Conservation (phyloP, 2,888 invertebrate genomes). For the Drosophila infuscata region DNA sequence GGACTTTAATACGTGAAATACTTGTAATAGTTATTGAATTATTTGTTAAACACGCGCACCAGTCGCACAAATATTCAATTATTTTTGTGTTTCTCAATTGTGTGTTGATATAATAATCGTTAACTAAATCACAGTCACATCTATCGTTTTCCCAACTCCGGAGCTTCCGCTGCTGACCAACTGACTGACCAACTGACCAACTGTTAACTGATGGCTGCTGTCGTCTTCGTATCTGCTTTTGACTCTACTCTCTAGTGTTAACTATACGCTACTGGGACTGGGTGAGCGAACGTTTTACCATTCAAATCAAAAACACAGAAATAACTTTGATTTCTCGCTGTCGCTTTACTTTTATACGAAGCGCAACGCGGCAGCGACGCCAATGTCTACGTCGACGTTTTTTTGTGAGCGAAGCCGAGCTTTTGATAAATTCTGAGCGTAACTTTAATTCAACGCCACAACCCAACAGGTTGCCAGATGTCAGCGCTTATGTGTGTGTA, state of each 20-base stretch:
- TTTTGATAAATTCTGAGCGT: constrained; percentile 74
- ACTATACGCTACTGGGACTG: constrained; percentile 69
- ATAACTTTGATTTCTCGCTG: constrained; percentile 84
- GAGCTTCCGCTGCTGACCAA: constrained; percentile 41
- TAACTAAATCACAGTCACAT: constrained; percentile 46
- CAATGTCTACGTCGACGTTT: constrained; percentile 33
- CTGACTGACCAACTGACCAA: constrained; percentile 52
- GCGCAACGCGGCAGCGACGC: constrained; percentile 38
- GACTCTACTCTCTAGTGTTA: constrained; percentile 34
- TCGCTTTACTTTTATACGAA: constrained; percentile 85
- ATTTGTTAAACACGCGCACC: constrained; percentile 40
- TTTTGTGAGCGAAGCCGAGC: constrained; percentile 66
- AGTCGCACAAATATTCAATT: constrained; percentile 27
- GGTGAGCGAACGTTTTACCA: constrained; percentile 77
- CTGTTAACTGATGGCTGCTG: constrained; percentile 43
- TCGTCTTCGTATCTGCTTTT: constrained; percentile 19
- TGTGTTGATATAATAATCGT: constrained; percentile 18
- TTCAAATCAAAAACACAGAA: constrained; percentile 85
- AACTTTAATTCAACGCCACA: constrained; percentile 49
- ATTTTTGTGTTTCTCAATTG: constrained; percentile 17
- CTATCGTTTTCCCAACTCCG: constrained; percentile 32
- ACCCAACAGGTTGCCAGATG: constrained; percentile 64
- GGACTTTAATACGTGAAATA: constrained; percentile 33
- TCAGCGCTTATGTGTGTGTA: constrained; percentile 25
- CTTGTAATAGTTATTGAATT: constrained; percentile 30